Evolutionary conservation across 2,888 invertebrate genomes (phyloP), one percentile per base, ranked within the genome.

Genomic region (Lypha dubia): DNA sequence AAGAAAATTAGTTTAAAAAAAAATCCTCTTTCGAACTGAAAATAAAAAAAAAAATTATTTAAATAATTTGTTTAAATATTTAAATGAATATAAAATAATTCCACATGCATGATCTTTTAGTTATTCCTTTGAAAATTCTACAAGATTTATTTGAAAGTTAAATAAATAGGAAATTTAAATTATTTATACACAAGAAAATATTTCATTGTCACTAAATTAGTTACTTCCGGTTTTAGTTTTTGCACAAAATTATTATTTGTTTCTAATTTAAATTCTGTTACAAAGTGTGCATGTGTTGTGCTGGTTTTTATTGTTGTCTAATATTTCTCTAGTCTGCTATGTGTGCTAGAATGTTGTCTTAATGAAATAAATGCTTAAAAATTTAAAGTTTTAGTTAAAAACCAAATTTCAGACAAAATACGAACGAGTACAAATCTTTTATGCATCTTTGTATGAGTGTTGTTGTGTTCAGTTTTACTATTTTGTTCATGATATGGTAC

Each of bases 121-220:
- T 44, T 53, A 41, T 41, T 65, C n/a, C 53, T 44, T 38, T 53
- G 3, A 20, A 65, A 53, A 32, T 53, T 11, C 11, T 15, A 49
- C 51, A 44, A 9, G n/a, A 56, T 71, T 46, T 53, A 51, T 77
- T 62, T 32, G 44, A 49, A 71, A 58, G 49, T 35, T 49, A 38
- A 68, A 60, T 56, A 73, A 56, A 79, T 53, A 58, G 51, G 1
- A 68, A 68, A 60, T 79, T 65, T 58, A 46, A 49, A 65, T 58
- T 49, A 74, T 73, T 49, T 73, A 51, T 28, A 51, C 22, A 11
- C 20, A 68, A 79, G 24, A 70, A 65, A 49, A 67, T 13, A 67
- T 74, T 80, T 60, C 49, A 74, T 80, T 74, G 65, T 58, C 60
- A 74, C 58, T 60, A 60, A 80, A 68, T n/a, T 68, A 60, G 51